Percentiles rank a stretch among this genome's conserved stretches.
Evolutionary conservation across 2,888 invertebrate genomes (phyloP).

Genomic region (Dermolepida albohirtum): DNA sequence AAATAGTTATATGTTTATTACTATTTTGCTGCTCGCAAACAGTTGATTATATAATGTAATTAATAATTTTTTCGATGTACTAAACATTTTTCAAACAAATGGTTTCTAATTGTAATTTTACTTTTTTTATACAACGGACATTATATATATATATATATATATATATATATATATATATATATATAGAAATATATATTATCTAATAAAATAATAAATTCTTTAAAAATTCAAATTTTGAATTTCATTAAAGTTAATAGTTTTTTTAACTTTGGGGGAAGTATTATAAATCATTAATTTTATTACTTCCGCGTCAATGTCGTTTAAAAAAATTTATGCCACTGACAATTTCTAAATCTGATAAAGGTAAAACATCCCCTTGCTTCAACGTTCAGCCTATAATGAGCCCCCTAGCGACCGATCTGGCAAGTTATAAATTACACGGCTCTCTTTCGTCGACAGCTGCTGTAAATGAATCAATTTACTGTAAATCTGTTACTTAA

Average conservation of each 20-base stretch:
- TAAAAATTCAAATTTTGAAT: conserved; percentile 42
- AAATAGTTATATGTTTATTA: no score
- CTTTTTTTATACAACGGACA: no score
- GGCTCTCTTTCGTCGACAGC: conserved; percentile 52
- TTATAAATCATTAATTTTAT: conserved; percentile 45
- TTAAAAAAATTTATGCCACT: conserved; percentile 49
- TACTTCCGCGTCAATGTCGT: conserved; percentile 49
- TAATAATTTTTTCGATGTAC: no score
- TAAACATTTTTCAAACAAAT: no score
- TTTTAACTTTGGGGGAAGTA: conserved; percentile 9
- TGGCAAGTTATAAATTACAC: conserved; percentile 54
- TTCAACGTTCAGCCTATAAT: conserved; percentile 48
- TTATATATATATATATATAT: no score
- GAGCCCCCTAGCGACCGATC: conserved; percentile 55
- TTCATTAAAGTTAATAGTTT: conserved; percentile 20
- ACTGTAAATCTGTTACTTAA: conserved; percentile 49
- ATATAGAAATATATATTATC: no score
- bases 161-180: no score
- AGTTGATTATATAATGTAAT: no score
- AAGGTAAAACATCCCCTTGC: conserved; percentile 47
- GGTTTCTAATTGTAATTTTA: no score
- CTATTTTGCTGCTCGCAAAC: no score
- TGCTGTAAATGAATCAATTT: conserved; percentile 56
- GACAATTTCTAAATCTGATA: conserved; percentile 54
- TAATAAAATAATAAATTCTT: conserved; percentile 41